Conservation (phyloP, 1,140 invertebrate species). For the Drosophila mojavensis region DNA sequence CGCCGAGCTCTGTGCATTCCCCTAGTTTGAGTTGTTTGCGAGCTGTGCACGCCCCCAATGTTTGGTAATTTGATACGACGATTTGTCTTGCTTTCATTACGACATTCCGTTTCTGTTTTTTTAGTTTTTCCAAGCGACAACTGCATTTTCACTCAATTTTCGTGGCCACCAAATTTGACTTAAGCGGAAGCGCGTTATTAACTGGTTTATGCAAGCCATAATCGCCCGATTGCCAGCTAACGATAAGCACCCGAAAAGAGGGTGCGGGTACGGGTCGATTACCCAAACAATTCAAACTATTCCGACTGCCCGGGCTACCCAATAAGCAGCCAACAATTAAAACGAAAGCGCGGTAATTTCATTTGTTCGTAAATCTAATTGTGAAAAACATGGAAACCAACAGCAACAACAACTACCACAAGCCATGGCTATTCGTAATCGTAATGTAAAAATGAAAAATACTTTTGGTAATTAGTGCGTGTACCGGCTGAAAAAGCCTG, state of each 20-base stretch:
- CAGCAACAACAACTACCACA: slow-evolving; percentile 4
- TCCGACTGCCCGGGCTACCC: slow-evolving; percentile 24
- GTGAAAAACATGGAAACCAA: slow-evolving; percentile 59
- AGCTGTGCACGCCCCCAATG: slow-evolving; percentile 37
- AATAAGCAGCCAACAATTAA: slow-evolving; percentile 78
- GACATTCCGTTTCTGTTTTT: slow-evolving; percentile 11
- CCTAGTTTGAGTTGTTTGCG: neutral
- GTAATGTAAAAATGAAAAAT: slow-evolving; percentile 49
- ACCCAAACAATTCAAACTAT: slow-evolving; percentile 7
- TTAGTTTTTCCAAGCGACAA: slow-evolving; percentile 26
- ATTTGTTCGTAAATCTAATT: slow-evolving; percentile 81
- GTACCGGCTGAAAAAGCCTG: slow-evolving; percentile 41
- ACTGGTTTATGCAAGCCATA: slow-evolving; percentile 83
- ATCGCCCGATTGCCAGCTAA: slow-evolving; percentile 66
- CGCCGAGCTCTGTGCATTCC: slow-evolving; percentile 9
- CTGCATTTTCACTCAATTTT: slow-evolving; percentile 80
- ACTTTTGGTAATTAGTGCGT: slow-evolving; percentile 79
- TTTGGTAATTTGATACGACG: slow-evolving; percentile 83
- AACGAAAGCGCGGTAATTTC: slow-evolving; percentile 81
- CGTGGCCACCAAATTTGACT: slow-evolving; percentile 73
- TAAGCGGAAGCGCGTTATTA: slow-evolving; percentile 81
- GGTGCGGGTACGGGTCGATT: slow-evolving; percentile 31
- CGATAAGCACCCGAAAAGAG: slow-evolving; percentile 51
- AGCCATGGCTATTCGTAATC: slow-evolving; percentile 24
- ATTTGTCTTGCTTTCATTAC: slow-evolving; percentile 79